phyloP scores from a whole-genome alignment of 2,113 vertebrate genomes.

The Pituophis catenifer region DNA sequence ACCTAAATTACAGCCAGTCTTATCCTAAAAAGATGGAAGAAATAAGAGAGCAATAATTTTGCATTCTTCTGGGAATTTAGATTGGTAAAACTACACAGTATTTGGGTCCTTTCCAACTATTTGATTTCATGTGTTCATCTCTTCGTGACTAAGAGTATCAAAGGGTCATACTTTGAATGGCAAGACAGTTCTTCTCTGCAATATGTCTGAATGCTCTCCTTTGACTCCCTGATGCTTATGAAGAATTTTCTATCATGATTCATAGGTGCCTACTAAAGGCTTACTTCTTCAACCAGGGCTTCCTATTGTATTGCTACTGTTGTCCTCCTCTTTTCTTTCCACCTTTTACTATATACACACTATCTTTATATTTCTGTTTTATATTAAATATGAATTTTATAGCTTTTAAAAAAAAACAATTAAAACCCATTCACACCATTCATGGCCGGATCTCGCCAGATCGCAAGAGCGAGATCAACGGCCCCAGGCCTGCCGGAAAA shows the following conservation, averaged over 20 bases:
- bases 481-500: no score
- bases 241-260: neutral
- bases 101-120: neutral
- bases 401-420: neutral
- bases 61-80: neutral
- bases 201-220: neutral
- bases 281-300: neutral
- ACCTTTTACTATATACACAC: neutral
- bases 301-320: neutral
- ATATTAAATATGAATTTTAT: neutral
- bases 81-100: no score
- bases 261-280: neutral
- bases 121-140: neutral
- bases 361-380: neutral
- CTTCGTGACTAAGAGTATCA: neutral
- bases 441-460: no score
- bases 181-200: neutral
- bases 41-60: neutral
- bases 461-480: no score
- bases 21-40: slow-evolving; percentile 36
- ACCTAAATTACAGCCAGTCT: fast-evolving
- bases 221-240: neutral
- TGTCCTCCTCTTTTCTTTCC: neutral
- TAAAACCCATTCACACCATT: no score
- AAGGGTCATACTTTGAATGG: neutral